phyloP scores from a whole-genome alignment of 2,797 vertebrate species.

The Lophura swinhoii region DNA sequence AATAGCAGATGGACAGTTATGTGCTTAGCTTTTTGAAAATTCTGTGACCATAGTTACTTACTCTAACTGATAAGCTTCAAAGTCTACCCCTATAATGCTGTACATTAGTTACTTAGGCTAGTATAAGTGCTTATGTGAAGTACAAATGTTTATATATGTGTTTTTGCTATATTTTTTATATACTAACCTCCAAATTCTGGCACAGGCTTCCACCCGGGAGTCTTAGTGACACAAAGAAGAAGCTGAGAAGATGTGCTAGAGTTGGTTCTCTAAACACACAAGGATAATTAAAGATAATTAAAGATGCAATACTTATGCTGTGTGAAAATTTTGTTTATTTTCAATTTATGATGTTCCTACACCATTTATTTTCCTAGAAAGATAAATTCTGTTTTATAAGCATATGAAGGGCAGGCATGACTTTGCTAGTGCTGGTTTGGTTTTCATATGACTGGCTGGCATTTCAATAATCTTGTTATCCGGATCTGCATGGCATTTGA shows the following conservation, averaged over 20 bases:
- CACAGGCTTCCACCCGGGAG: neutral
- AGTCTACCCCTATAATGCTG: neutral
- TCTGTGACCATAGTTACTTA: neutral
- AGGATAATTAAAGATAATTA: accelerated
- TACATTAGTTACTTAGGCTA: neutral
- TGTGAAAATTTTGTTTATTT: neutral
- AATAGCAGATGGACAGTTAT: neutral
- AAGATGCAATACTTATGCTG: neutral
- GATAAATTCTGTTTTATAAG: neutral
- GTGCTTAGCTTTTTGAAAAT: neutral
- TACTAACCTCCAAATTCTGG: neutral
- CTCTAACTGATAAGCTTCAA: neutral
- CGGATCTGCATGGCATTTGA: neutral
- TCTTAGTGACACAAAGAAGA: neutral
- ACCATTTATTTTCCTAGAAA: neutral
- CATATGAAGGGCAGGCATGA: neutral
- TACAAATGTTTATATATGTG: too few species aligned
- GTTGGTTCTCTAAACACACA: neutral
- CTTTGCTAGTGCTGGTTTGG: neutral
- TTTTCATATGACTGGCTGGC: neutral
- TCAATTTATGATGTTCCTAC: neutral
- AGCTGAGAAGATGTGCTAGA: neutral
- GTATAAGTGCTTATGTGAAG: neutral
- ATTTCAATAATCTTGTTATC: neutral
- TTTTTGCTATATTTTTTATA: neutral